These are phyloP conservation scores for Taxidea taxus DNA, from an alignment of 2,113 vertebrate species.

Conservation along the genomic window DNA sequence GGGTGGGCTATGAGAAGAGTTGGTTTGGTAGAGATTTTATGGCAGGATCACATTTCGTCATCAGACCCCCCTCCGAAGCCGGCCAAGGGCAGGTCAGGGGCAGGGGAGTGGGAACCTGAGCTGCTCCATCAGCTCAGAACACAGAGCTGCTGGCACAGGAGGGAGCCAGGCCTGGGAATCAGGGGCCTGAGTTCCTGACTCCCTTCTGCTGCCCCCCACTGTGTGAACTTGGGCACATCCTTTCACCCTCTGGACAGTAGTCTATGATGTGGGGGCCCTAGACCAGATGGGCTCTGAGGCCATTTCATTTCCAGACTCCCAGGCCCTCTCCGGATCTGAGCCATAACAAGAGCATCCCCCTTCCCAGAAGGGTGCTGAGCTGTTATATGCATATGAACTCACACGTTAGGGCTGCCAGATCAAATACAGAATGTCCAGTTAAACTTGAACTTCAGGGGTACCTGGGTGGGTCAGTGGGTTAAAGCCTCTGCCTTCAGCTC, in stretches of 20 bases:
- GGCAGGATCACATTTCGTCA: conserved; percentile 76
- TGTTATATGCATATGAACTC: background rate
- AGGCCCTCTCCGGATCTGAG: background rate
- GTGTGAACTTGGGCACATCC: conserved; percentile 31
- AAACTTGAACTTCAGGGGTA: conserved; percentile 12
- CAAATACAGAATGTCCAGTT: background rate
- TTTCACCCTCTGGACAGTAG: background rate
- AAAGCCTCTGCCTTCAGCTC: no score
- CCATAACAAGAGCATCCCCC: background rate
- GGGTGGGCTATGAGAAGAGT: conserved; percentile 76
- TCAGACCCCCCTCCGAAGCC: conserved; percentile 74
- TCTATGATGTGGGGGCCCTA: background rate
- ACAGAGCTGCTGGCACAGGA: conserved; percentile 34
- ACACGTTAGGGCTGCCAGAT: background rate
- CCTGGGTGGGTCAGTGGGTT: no score
- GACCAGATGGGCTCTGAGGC: background rate
- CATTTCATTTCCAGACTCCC: background rate
- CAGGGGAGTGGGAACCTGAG: conserved; percentile 73
- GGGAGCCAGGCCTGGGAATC: background rate
- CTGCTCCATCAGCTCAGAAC: conserved; percentile 6
- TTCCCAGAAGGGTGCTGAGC: background rate
- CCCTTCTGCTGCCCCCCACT: background rate
- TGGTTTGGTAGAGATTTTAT: conserved; percentile 74
- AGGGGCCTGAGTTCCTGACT: background rate
- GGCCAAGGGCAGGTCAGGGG: conserved; percentile 77